Evolutionary conservation across 2,888 invertebrate species (phyloP).

Genomic region (Sycophila texana): DNA sequence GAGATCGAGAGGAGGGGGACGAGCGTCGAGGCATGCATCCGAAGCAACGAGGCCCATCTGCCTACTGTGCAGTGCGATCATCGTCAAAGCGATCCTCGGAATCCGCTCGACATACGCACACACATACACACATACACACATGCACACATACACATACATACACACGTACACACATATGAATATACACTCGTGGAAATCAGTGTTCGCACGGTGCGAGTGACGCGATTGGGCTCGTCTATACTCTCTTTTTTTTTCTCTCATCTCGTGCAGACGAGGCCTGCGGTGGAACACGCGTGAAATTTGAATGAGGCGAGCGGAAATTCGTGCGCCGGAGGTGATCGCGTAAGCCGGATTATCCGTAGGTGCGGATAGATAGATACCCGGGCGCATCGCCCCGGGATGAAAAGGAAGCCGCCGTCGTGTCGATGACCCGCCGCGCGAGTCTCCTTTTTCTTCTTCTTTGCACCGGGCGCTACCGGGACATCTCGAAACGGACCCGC

Average conservation of each 20-base stretch:
- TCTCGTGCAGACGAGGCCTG: background rate
- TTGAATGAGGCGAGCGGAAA: slow-evolving; percentile 12
- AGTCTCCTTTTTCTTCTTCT: slow-evolving; percentile 10
- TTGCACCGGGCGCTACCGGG: background rate
- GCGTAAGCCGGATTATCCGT: slow-evolving; percentile 74
- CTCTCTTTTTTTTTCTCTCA: background rate
- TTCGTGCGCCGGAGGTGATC: slow-evolving; percentile 33
- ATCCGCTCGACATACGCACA: slow-evolving; percentile 10
- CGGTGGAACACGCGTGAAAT: slow-evolving; percentile 15
- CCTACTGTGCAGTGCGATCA: slow-evolving; percentile 41
- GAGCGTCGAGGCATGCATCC: background rate
- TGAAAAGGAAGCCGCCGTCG: slow-evolving; percentile 13
- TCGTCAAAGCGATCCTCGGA: slow-evolving; percentile 45
- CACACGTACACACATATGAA: background rate
- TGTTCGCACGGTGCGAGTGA: slow-evolving; percentile 25
- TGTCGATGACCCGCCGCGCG: slow-evolving; percentile 39
- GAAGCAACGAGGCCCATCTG: slow-evolving; percentile 35
- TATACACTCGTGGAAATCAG: slow-evolving; percentile 18
- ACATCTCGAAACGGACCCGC: no score
- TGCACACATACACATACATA: no score
- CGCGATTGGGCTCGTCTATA: slow-evolving; percentile 19
- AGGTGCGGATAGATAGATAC: slow-evolving; percentile 61
- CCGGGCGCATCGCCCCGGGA: background rate
- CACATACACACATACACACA: background rate
- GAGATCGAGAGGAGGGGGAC: slow-evolving; percentile 9